Conservation (phyloP, 2,888 invertebrate genomes). For the Lingula anatina region DNA sequence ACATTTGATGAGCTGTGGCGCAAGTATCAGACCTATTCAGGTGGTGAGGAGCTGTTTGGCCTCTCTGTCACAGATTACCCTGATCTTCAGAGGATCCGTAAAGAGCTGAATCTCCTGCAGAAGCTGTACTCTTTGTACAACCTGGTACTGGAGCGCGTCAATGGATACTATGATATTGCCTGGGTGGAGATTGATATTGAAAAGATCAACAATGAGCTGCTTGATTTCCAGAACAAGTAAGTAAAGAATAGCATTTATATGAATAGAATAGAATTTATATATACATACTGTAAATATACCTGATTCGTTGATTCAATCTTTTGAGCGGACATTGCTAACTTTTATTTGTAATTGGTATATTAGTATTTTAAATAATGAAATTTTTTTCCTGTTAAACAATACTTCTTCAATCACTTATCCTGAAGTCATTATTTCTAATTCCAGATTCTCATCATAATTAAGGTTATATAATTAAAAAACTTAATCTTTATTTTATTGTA, state of each 20-base stretch:
- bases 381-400: no score
- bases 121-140: slow-evolving; percentile 94
- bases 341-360: no score
- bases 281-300: no score
- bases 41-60: slow-evolving; percentile 92
- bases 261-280: no score
- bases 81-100: slow-evolving; percentile 83
- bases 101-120: slow-evolving; percentile 90
- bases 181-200: slow-evolving; percentile 96
- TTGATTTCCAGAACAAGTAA: slow-evolving; percentile 92
- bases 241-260: slow-evolving; percentile 2
- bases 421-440: no score
- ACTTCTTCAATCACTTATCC: no score
- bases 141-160: slow-evolving; percentile 91
- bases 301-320: no score
- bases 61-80: slow-evolving; percentile 88
- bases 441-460: no score
- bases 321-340: no score
- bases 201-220: slow-evolving; percentile 91
- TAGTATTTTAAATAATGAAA: no score
- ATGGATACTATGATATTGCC: slow-evolving; percentile 93
- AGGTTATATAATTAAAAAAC: no score
- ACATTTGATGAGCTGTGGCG: slow-evolving; percentile 96
- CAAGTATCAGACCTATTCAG: slow-evolving; percentile 86
- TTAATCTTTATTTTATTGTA: no score